Evolutionary conservation across 2,888 invertebrate genomes (phyloP), one percentile per base, ranked within the genome.

Genomic region (Lepidochrysops patricia): DNA sequence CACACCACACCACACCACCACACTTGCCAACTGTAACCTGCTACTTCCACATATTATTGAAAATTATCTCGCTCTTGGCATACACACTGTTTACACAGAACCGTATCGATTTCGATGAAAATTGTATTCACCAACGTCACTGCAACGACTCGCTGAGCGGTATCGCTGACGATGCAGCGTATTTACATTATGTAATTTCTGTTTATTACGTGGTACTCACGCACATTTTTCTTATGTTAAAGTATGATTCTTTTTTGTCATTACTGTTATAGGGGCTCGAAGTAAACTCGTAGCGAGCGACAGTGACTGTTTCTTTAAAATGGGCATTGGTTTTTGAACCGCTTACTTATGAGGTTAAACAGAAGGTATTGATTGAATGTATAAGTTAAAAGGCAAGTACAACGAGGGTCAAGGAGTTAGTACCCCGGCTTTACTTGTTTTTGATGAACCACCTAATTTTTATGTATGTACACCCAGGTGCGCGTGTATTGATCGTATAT

Each of bases 21-120:
- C n/a, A n/a, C 61, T 64, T 62, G 61, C 62, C 63, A 63, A 58
- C 49, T 64, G 63, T 67, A 67, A 37, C 63, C 61, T 56, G 60
- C 58, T 63, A 70, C 86, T 87, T 86, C 86, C 87, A 87, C 82
- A 86, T 86, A 87, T 86, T 86, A 84, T 86, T 86, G 71, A 74
- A 71, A 74, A 73, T 73, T 74, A 82, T 84, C 82, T 85, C 85
- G 80, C 80, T 72, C 72, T 76, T 82, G 83, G 82, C 82, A 75
- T 72, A 67, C 64, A 61, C 63, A 52, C 66, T 61, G 15, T 54
- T 19, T 66, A 59, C 62, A 65, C 64, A 58, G 57, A 64, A 65
- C 57, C 58, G 66, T 67, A 64, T 63, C 63, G 63, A 66, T 32
- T 43, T 43, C 12, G 19, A 58, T 49, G 52, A 9, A 27, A 59